These are phyloP conservation scores for Hepsetus odoe DNA, from an alignment of 2,113 vertebrate species.

Conservation along the genomic window DNA sequence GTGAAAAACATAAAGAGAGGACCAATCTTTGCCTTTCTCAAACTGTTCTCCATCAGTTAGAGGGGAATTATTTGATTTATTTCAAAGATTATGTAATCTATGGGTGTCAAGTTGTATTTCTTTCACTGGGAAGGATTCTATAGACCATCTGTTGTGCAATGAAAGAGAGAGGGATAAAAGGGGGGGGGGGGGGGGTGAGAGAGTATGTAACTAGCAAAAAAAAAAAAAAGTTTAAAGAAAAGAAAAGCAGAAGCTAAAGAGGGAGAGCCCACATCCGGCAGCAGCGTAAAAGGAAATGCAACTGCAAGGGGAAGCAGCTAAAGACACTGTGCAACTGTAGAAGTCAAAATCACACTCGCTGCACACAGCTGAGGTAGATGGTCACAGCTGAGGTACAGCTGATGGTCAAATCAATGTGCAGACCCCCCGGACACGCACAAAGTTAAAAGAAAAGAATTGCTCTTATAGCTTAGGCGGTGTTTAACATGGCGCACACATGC, in stretches of 20 bases:
- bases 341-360: background rate
- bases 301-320: conserved; percentile 39
- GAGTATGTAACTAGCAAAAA: conserved; percentile 33
- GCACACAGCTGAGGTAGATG: conserved; percentile 16
- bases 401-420: background rate
- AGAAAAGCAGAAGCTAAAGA: conserved; percentile 50
- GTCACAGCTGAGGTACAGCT: background rate
- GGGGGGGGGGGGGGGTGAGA: conserved; percentile 5
- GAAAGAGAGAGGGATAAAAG: conserved; percentile 33
- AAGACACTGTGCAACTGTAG: conserved; percentile 37
- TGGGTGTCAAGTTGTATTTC: background rate
- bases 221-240: conserved; percentile 32
- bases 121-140: conserved; percentile 46
- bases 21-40: background rate
- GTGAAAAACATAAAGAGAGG: background rate
- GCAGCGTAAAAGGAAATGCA: conserved; percentile 46
- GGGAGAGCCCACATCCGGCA: conserved; percentile 56
- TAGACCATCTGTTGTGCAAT: conserved; percentile 52
- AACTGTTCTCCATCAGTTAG: background rate
- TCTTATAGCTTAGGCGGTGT: no score
- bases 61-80: background rate
- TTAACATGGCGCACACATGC: no score
- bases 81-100: background rate
- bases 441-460: no score
- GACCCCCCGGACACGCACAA: no score